phyloP scores from a whole-genome alignment of 2,888 invertebrate genomes.

The Eilema griseolum region DNA sequence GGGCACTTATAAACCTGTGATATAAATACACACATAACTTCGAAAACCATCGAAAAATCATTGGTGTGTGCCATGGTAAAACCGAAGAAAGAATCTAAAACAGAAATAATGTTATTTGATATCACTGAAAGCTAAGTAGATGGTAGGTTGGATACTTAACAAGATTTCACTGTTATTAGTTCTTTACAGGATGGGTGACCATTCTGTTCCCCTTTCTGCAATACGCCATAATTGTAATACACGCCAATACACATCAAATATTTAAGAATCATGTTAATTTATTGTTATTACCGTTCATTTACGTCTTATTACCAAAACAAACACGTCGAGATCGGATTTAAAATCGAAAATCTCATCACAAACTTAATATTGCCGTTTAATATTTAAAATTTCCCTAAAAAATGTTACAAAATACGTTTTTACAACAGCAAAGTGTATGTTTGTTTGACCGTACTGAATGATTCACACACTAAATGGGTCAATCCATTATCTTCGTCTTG shows the following conservation, averaged over 20 bases:
- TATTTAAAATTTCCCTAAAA: neutral
- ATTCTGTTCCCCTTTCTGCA: neutral
- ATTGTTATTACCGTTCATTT: conserved; percentile 58
- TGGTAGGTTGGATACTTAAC: too few species aligned
- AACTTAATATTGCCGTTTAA: conserved; percentile 35
- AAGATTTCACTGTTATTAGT: too few species aligned
- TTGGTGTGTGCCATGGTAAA: too few species aligned
- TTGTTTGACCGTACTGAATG: conserved; percentile 67
- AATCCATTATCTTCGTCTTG: conserved; percentile 79
- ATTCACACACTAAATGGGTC: conserved; percentile 83
- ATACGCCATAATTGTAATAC: neutral
- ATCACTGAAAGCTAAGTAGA: too few species aligned
- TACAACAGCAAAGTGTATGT: conserved; percentile 43
- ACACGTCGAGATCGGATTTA: conserved; percentile 47
- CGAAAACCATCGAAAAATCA: too few species aligned
- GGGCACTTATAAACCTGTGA: too few species aligned
- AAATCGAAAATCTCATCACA: conserved; percentile 44
- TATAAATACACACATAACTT: too few species aligned
- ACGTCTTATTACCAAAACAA: conserved; percentile 62
- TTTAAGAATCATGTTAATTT: conserved; percentile 52
- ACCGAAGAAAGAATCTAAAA: too few species aligned
- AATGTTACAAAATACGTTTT: conserved; percentile 20
- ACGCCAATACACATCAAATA: conserved; percentile 35
- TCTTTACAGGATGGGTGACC: too few species aligned
- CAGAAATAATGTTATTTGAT: too few species aligned